These are phyloP conservation scores for Avahi laniger DNA, from an alignment of 2,797 vertebrate genomes.

Conservation along the genomic window DNA sequence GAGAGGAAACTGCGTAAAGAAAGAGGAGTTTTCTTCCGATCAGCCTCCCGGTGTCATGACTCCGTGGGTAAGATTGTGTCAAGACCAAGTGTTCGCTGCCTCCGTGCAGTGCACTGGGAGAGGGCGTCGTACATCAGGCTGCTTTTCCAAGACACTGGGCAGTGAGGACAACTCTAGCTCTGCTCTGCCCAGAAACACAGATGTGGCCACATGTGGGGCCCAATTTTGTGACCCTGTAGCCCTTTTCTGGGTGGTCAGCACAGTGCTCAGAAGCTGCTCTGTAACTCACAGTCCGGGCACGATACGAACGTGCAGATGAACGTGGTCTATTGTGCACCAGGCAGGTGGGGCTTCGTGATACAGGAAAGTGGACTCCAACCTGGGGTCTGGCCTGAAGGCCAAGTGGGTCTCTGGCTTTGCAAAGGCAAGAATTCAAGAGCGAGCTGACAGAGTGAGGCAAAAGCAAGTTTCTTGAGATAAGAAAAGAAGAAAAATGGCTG, in stretches of 20 bases:
- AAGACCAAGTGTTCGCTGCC: background rate
- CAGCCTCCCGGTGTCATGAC: too few relatives aligned
- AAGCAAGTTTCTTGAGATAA: too few relatives aligned
- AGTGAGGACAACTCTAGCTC: background rate
- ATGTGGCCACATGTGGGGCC: background rate
- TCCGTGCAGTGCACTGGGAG: background rate
- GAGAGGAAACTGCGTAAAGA: background rate
- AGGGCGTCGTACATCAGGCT: background rate
- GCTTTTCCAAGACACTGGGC: background rate
- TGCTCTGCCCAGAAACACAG: too few relatives aligned
- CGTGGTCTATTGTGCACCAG: background rate
- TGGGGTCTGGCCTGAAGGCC: too few relatives aligned
- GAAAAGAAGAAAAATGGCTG: too few relatives aligned
- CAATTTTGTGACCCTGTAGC: accelerated
- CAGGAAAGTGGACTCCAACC: too few relatives aligned
- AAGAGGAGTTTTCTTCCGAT: too few relatives aligned
- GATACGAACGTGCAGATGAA: background rate
- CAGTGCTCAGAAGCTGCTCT: too few relatives aligned
- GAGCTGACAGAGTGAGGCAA: too few relatives aligned
- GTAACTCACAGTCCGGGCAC: too few relatives aligned
- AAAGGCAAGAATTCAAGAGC: too few relatives aligned
- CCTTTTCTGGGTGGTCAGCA: background rate
- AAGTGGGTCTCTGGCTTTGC: too few relatives aligned
- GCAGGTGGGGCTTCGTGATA: background rate
- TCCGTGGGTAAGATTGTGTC: accelerated